Conservation (phyloP, 2,113 vertebrate genomes). For the Protobothrops mucrosquamatus region DNA sequence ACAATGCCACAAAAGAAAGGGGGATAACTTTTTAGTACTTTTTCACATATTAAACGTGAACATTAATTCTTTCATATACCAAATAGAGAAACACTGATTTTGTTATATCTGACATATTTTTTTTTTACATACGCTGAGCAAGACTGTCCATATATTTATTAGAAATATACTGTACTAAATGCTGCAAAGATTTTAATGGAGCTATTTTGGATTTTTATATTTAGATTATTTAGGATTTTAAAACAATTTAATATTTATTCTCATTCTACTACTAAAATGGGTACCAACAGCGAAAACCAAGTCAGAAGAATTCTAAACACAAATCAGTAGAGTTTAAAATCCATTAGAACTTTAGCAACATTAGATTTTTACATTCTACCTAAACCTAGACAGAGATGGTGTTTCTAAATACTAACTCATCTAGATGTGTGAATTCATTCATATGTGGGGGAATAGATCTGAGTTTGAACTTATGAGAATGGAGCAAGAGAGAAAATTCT, state of each 20-base stretch:
- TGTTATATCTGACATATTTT: background rate
- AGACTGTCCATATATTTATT: background rate
- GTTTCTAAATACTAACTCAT: background rate
- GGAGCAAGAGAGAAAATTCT: background rate
- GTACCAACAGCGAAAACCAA: background rate
- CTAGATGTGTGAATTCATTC: background rate
- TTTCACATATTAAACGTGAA: background rate
- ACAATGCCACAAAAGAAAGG: background rate
- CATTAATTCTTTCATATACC: background rate
- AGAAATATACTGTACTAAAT: background rate
- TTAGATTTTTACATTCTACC: background rate
- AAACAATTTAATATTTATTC: background rate
- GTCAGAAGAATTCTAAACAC: background rate
- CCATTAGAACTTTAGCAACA: background rate
- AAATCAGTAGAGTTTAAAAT: background rate
- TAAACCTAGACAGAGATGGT: background rate
- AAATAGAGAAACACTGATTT: background rate
- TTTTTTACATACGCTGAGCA: background rate
- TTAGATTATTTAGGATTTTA: background rate
- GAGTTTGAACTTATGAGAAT: too few relatives aligned
- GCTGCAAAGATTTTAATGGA: background rate
- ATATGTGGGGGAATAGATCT: background rate
- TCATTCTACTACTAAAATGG: background rate
- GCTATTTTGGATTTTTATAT: background rate
- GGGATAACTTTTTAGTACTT: background rate